Evolutionary conservation across 2,113 vertebrate genomes (phyloP).

Genomic region (Cnemophilus loriae): DNA sequence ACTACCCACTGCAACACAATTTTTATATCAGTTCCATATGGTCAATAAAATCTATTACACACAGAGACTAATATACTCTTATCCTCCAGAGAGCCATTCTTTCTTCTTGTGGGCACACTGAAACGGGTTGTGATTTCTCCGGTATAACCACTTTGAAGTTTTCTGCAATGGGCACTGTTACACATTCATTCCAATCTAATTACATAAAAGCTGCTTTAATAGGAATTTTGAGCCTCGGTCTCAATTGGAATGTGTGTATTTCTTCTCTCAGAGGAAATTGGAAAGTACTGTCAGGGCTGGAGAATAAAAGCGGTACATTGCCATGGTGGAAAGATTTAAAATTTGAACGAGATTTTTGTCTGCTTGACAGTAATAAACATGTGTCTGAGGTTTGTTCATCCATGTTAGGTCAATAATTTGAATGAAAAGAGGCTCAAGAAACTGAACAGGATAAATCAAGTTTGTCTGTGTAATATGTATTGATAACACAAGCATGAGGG

Average conservation of each 20-base stretch:
- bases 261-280: background rate
- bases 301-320: background rate
- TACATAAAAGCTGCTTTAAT: conserved; percentile 54
- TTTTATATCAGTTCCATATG: conserved; percentile 85
- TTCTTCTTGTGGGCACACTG: conserved; percentile 61
- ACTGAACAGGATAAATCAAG: background rate
- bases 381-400: background rate
- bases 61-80: conserved; percentile 67
- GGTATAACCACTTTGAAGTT: conserved; percentile 34
- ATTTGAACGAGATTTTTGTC: background rate
- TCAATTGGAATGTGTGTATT: conserved; percentile 39
- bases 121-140: conserved; percentile 40
- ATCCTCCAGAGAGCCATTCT: conserved; percentile 46
- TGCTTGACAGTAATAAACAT: background rate
- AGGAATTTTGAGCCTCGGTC: conserved; percentile 26
- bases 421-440: background rate
- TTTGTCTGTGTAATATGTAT: background rate
- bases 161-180: conserved; percentile 34
- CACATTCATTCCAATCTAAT: conserved; percentile 52
- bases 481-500: background rate
- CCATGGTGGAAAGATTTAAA: background rate
- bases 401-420: background rate
- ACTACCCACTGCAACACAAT: conserved; percentile 64
- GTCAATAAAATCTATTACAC: conserved; percentile 74
- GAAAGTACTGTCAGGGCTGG: conserved; percentile 1